phyloP scores from a whole-genome alignment of 2,888 invertebrate genomes.

The Agriopis leucophaearia region DNA sequence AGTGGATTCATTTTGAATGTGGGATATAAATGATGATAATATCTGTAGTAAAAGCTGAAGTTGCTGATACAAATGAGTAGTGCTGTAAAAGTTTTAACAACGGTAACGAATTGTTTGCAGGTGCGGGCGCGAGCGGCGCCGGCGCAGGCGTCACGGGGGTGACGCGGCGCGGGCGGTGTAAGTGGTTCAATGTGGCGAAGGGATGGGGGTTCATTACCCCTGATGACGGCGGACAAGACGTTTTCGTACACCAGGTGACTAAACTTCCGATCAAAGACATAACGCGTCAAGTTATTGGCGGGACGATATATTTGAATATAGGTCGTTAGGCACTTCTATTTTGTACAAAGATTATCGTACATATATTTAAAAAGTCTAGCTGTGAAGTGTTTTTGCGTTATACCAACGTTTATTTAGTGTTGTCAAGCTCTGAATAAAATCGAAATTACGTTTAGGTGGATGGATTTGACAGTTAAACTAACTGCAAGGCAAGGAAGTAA shows the following conservation, averaged over 20 bases:
- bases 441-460: too few relatives aligned
- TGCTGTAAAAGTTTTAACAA: conserved; percentile 36
- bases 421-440: too few relatives aligned
- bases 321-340: background rate
- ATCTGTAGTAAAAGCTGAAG: conserved; percentile 12
- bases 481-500: too few relatives aligned
- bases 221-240: conserved; percentile 95
- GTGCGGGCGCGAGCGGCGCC: conserved; percentile 65
- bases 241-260: conserved; percentile 97
- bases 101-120: conserved; percentile 63
- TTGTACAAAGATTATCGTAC: background rate
- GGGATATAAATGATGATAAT: conserved; percentile 6
- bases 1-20: background rate
- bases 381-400: too few relatives aligned
- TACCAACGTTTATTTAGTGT: too few relatives aligned
- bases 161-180: conserved; percentile 92
- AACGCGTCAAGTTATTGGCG: background rate
- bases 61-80: conserved; percentile 15
- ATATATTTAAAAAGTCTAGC: background rate
- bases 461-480: too few relatives aligned
- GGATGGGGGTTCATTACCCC: conserved; percentile 98
- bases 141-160: conserved; percentile 82
- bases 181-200: conserved; percentile 98
- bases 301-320: background rate
- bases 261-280: conserved; percentile 35